Evolutionary conservation across 2,797 vertebrate species (phyloP).

Genomic region (Tinamus major): DNA sequence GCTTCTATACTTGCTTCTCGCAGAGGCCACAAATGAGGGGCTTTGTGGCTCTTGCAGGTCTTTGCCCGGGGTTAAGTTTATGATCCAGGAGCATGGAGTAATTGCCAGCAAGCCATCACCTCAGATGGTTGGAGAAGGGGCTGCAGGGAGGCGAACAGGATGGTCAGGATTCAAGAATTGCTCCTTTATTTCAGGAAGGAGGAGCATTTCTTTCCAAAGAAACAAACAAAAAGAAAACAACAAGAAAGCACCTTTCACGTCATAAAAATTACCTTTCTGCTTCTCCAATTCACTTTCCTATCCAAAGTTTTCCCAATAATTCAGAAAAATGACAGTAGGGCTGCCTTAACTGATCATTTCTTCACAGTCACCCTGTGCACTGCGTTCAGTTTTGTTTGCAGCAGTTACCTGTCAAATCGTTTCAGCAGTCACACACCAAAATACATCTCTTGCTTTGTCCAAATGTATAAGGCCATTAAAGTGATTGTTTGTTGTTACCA

Average conservation of each 20-base stretch:
- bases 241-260: neutral
- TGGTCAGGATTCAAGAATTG: too few relatives aligned
- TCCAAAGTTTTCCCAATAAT: neutral
- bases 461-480: too few relatives aligned
- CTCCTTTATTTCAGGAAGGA: too few relatives aligned
- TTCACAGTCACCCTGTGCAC: neutral
- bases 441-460: too few relatives aligned
- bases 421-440: neutral
- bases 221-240: too few relatives aligned
- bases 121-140: neutral
- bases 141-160: too few relatives aligned
- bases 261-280: fast-evolving
- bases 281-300: fast-evolving
- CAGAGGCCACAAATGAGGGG: neutral
- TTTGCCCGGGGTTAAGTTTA: too few relatives aligned
- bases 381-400: fast-evolving
- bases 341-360: neutral
- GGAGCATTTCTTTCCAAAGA: neutral
- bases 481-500: neutral
- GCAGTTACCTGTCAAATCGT: too few relatives aligned
- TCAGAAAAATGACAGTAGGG: neutral
- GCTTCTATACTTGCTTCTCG: neutral
- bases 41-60: too few relatives aligned
- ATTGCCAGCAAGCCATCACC: too few relatives aligned
- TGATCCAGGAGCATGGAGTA: too few relatives aligned